Conservation (phyloP, 2,113 vertebrate genomes). For the Ochotona princeps region DNA sequence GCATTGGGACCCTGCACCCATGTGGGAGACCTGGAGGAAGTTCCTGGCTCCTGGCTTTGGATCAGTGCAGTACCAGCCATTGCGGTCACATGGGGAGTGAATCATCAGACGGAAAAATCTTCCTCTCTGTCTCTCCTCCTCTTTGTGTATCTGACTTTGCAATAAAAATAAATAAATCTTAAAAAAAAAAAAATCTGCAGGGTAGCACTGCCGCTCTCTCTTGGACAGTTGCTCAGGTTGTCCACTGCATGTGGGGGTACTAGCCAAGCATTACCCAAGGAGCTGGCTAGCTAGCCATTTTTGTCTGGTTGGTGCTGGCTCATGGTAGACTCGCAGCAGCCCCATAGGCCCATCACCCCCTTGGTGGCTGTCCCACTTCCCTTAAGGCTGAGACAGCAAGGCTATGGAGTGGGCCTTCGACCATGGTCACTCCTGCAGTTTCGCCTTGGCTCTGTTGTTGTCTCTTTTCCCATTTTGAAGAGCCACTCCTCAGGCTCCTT, state of each 20-base stretch:
- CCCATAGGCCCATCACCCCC: not conserved
- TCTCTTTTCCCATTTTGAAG: not conserved
- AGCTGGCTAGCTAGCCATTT: fast-evolving
- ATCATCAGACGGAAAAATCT: too few species aligned
- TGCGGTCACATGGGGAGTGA: too few species aligned
- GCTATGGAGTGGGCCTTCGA: not conserved
- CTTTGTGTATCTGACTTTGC: too few species aligned
- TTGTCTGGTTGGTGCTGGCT: fast-evolving
- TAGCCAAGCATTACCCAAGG: not conserved
- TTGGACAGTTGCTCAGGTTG: not conserved
- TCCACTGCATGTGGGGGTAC: not conserved
- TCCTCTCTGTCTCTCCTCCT: too few species aligned
- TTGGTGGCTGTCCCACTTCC: not conserved
- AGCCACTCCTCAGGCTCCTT: not conserved
- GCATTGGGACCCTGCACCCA: too few species aligned
- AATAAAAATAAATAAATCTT: too few species aligned
- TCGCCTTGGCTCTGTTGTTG: not conserved
- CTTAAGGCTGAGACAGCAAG: not conserved
- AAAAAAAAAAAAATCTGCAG: too few species aligned
- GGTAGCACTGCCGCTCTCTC: fast-evolving
- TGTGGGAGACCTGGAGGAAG: too few species aligned
- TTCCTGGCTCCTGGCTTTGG: too few species aligned
- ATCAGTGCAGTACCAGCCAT: too few species aligned
- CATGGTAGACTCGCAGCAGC: not conserved
- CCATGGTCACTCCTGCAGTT: not conserved